These are phyloP conservation scores for Ceriagrion tenellum DNA, from an alignment of 2,888 invertebrate genomes.

Conservation along the genomic window DNA sequence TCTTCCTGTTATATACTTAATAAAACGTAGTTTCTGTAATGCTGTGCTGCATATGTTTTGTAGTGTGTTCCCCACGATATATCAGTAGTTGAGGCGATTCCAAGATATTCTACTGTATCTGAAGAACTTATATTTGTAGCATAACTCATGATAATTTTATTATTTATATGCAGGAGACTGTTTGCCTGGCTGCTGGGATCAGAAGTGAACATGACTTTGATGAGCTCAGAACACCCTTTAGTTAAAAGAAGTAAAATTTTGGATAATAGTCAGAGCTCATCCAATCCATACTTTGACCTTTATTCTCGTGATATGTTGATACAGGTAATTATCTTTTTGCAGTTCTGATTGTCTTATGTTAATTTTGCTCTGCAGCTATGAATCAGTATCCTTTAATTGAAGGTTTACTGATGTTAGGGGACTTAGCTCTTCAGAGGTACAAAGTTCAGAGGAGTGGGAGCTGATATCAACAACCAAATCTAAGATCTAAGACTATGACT, in stretches of 20 bases:
- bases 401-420: background rate
- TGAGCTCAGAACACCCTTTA: constrained; percentile 76
- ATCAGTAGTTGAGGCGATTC: too few species aligned
- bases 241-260: constrained; percentile 75
- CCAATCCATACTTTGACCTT: constrained; percentile 81
- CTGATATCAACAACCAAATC: too few species aligned
- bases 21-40: too few species aligned
- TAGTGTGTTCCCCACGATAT: too few species aligned
- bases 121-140: background rate
- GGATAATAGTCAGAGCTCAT: constrained; percentile 75
- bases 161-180: constrained; percentile 81
- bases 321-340: constrained; percentile 72
- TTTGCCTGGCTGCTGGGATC: constrained; percentile 91
- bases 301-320: constrained; percentile 85
- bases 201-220: constrained; percentile 81
- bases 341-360: background rate
- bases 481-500: too few species aligned
- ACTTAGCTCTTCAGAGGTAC: too few species aligned
- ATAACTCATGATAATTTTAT: constrained; percentile 15
- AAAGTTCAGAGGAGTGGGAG: too few species aligned
- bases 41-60: too few species aligned
- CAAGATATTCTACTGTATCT: too few species aligned
- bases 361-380: background rate
- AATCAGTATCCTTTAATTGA: background rate
- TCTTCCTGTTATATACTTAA: too few species aligned